Percentiles rank a stretch among this genome's conserved stretches.
phyloP scores from a whole-genome alignment of 53 echinoderm and acorn worm species.

The Patiria pectinifera region DNA sequence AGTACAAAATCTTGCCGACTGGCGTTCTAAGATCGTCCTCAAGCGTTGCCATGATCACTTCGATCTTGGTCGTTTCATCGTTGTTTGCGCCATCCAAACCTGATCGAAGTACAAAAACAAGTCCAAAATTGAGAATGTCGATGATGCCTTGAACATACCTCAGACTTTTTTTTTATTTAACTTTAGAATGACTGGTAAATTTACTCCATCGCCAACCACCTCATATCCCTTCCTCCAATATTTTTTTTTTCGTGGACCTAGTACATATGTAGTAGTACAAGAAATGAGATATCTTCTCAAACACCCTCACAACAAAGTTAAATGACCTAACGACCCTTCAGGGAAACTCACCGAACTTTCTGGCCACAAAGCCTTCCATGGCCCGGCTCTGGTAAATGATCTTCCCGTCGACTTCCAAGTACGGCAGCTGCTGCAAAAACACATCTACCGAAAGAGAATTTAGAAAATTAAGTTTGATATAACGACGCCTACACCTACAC shows the following conservation, averaged over 20 bases:
- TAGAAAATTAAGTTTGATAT: not conserved
- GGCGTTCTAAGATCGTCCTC: slow-evolving; percentile 35
- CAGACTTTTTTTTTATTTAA: no score
- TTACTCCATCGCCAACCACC: no score
- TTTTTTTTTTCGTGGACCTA: no score
- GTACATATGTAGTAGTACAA: no score
- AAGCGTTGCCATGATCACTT: slow-evolving; percentile 41
- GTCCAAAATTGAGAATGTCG: not conserved
- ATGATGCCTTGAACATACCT: no score
- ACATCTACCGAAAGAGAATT: not conserved
- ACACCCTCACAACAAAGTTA: no score
- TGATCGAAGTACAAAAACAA: not conserved
- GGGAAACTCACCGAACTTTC: slow-evolving; percentile 24
- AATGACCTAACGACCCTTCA: not conserved
- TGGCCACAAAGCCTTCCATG: slow-evolving; percentile 30
- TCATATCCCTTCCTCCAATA: no score
- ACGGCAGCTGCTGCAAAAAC: slow-evolving; percentile 4
- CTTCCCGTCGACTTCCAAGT: slow-evolving; percentile 20
- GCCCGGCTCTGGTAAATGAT: not conserved
- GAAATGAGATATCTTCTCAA: no score
- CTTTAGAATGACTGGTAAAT: no score
- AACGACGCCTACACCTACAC: not conserved
- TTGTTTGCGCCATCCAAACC: slow-evolving; percentile 43
- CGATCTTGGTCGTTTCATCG: slow-evolving; percentile 35
- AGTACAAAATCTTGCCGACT: not conserved